Evolutionary conservation across 2,113 vertebrate species (phyloP).

Genomic region (Colaptes auratus): DNA sequence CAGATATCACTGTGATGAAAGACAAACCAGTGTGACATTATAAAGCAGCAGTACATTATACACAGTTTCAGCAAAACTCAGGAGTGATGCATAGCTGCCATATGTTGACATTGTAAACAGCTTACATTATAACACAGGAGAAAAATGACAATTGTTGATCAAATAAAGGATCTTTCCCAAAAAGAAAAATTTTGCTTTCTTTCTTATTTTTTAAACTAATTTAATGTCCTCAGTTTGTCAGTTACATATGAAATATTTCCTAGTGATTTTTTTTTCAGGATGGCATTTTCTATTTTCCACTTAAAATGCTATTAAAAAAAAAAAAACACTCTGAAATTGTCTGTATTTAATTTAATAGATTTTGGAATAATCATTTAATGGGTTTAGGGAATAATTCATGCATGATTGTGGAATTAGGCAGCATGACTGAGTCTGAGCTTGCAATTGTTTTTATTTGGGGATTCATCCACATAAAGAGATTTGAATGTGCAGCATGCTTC

Average conservation of each 20-base stretch:
- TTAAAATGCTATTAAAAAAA: not conserved
- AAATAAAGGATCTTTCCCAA: not conserved
- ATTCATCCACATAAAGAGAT: conserved; percentile 4
- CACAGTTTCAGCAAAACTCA: not conserved
- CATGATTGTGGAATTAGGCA: not conserved
- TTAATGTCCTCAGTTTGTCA: not conserved
- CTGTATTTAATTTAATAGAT: not conserved
- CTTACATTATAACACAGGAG: not conserved
- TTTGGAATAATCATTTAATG: not conserved
- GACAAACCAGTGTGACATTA: not conserved
- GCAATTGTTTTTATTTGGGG: conserved; percentile 29
- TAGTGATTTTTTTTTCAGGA: not conserved
- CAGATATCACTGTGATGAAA: not conserved
- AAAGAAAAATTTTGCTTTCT: not conserved
- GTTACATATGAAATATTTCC: not conserved
- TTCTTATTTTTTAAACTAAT: not conserved
- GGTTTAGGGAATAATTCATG: not conserved
- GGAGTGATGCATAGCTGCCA: not conserved
- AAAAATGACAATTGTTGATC: not conserved
- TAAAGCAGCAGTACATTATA: too few species aligned
- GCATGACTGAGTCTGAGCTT: not conserved
- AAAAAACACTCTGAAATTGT: not conserved
- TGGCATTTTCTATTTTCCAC: not conserved
- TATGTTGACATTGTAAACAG: not conserved
- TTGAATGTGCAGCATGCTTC: not conserved